Percentiles rank a stretch among this genome's conserved stretches.
phyloP scores from a whole-genome alignment of 2,888 invertebrate genomes.

The Criorhina ranunculi region DNA sequence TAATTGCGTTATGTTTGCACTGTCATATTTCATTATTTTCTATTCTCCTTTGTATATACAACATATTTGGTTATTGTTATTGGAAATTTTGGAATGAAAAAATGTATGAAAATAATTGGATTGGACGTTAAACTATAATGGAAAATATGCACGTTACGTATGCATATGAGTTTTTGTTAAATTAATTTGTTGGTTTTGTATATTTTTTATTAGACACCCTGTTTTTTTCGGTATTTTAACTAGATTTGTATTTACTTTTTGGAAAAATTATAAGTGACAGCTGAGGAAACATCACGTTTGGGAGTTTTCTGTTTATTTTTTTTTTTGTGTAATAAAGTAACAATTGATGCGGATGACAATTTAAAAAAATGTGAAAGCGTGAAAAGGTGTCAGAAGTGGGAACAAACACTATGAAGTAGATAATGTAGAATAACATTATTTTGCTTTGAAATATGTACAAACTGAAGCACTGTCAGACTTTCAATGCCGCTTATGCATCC shows the following conservation, averaged over 20 bases:
- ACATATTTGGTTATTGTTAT: slow-evolving; percentile 29
- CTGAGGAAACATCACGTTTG: slow-evolving; percentile 1
- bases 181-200: background rate
- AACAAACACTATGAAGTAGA: too few relatives aligned
- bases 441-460: too few relatives aligned
- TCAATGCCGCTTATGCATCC: too few relatives aligned
- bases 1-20: slow-evolving; percentile 71
- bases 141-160: slow-evolving; percentile 46
- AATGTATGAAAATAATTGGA: slow-evolving; percentile 42
- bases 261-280: background rate
- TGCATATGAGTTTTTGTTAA: background rate
- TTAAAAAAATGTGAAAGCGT: too few relatives aligned
- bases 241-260: slow-evolving; percentile 10
- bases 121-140: slow-evolving; percentile 50
- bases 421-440: too few relatives aligned
- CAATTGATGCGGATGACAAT: too few relatives aligned
- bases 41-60: background rate
- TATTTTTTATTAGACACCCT: background rate
- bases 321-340: too few relatives aligned
- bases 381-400: too few relatives aligned
- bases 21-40: slow-evolving; percentile 68
- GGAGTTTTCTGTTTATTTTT: too few relatives aligned
- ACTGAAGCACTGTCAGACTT: too few relatives aligned
- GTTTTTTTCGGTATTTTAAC: background rate
- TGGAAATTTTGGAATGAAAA: slow-evolving; percentile 50